phyloP scores from a whole-genome alignment of 2,113 vertebrate genomes.

The Spheniscus mendiculus region DNA sequence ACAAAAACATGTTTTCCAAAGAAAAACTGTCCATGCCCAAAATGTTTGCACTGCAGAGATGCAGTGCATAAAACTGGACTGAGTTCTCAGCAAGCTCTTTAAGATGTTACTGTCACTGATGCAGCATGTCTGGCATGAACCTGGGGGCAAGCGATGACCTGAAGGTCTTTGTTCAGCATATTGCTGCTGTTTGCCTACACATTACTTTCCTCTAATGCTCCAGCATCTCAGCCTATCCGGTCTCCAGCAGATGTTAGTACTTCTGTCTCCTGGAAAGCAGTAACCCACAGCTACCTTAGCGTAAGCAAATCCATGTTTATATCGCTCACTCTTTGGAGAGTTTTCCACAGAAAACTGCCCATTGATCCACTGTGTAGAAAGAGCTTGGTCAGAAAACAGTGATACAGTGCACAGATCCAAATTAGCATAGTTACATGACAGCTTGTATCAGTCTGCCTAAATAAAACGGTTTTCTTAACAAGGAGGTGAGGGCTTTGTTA shows the following conservation, averaged over 20 bases:
- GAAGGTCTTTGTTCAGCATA: not conserved
- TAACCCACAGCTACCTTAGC: not conserved
- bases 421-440: no score
- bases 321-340: not conserved
- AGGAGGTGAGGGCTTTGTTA: not conserved
- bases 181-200: not conserved
- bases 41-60: rapidly evolving
- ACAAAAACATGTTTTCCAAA: not conserved
- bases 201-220: not conserved
- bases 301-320: not conserved
- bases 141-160: not conserved
- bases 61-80: not conserved
- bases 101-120: not conserved
- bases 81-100: not conserved
- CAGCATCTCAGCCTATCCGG: not conserved
- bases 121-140: not conserved
- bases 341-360: not conserved
- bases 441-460: not conserved
- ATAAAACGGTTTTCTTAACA: not conserved
- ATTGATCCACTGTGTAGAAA: not conserved
- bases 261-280: not conserved
- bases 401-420: not conserved
- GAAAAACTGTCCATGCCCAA: not conserved
- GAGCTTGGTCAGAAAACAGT: not conserved
- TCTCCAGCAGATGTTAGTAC: not conserved